phyloP scores from a whole-genome alignment of 2,113 vertebrate genomes.

The Andinoacara biseriatus region DNA sequence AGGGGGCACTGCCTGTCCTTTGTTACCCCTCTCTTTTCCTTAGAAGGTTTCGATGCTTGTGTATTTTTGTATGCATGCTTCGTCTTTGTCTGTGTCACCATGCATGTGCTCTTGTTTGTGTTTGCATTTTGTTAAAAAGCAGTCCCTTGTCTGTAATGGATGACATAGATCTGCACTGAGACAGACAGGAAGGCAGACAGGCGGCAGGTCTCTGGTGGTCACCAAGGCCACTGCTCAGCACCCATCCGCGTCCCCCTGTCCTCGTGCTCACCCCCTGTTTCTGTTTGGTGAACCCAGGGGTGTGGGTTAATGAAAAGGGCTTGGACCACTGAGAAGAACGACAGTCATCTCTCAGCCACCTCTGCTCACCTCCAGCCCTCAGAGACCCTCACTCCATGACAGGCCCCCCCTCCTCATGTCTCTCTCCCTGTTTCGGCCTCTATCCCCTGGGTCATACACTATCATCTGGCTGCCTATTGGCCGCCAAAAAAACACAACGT shows the following conservation, averaged over 20 bases:
- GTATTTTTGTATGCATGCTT: slow-evolving; percentile 48
- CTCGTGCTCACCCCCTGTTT: slow-evolving; percentile 43
- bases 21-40: slow-evolving; percentile 77
- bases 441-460: slow-evolving; percentile 80
- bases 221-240: slow-evolving; percentile 45
- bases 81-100: slow-evolving; percentile 36
- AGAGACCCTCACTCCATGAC: slow-evolving; percentile 71
- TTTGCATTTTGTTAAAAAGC: slow-evolving; percentile 67
- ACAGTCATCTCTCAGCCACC: slow-evolving; percentile 68
- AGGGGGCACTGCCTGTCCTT: slow-evolving; percentile 99
- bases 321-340: slow-evolving; percentile 64
- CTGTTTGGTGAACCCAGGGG: slow-evolving; percentile 67
- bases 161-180: slow-evolving; percentile 83
- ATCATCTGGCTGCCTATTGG: slow-evolving; percentile 76
- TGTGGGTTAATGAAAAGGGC: slow-evolving; percentile 74
- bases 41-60: slow-evolving; percentile 48
- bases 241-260: slow-evolving; percentile 29
- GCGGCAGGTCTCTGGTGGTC: slow-evolving; percentile 70
- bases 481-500: slow-evolving; percentile 55
- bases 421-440: slow-evolving; percentile 77
- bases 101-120: slow-evolving; percentile 49
- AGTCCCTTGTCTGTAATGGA: slow-evolving; percentile 78
- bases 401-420: slow-evolving; percentile 58
- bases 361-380: slow-evolving; percentile 70
- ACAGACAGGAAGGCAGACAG: slow-evolving; percentile 60